Base-by-base conservation (phyloP, 2,797 vertebrate genomes). In the Poecile montanus region DNA sequence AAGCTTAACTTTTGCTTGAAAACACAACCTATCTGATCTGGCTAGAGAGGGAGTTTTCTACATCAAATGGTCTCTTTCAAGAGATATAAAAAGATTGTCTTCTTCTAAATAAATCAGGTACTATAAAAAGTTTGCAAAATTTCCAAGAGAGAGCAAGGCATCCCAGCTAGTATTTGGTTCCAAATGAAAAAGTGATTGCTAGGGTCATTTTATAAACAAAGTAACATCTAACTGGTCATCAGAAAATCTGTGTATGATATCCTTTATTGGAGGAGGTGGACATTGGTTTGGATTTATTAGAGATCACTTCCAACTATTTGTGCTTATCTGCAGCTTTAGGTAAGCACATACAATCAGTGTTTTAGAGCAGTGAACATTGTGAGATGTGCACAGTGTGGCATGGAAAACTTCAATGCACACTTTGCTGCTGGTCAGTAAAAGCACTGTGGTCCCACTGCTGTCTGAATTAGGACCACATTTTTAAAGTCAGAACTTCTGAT, bases 301-400 rank as follows among this genome's bases (percentile, higher is more conserved):
- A 80, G 47, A 75, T 36, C 14, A 34, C 27, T 70, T 88, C 47
- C 34, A 61, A 16, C 36, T 67, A 20, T 58, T 42, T 51, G 32
- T n/a, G 74, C 34, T n/a, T 75, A 47, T 27, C n/a, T 92, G 40
- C 32, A 56, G 4, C 72, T 85, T 36, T 40, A 62, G n/a, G 25
- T 16, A 47, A 54, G 22, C 54, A 71, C 32, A 23, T 3, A 20
- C 68, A 50, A 40, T 32, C 51, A 61, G 40, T 16, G 25, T 56
- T 78, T 38, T 25, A 42, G 20, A 89, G 57, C 74, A 82, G 40
- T n/a, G 63, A 60, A 66, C 12, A 6, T 0, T 25, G 19, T 0
- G 16, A 71, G 72, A 47, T 32, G 34, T 10, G 32, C 45, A n/a
- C 0, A 0, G 48, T 1, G 1, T 50, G n/a, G 15, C 32, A 26